Conservation (phyloP, 2,113 vertebrate genomes). For the Tetraodon nigroviridis region DNA sequence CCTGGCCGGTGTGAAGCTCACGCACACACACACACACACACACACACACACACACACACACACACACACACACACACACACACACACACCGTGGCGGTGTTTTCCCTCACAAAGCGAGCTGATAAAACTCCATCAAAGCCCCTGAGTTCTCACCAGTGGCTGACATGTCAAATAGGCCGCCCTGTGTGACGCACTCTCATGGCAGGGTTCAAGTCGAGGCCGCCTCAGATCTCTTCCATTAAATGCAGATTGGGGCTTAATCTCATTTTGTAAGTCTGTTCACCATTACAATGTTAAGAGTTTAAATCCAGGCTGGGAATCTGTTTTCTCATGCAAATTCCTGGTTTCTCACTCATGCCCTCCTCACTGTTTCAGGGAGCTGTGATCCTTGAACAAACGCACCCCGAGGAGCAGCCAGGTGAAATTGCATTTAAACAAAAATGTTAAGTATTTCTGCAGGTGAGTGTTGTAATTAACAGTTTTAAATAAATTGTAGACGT, state of each 20-base stretch:
- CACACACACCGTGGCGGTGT: conserved; percentile 26
- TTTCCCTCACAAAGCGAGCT: conserved; percentile 64
- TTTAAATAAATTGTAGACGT: neutral
- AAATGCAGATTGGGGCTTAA: conserved; percentile 73
- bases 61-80: conserved; percentile 22
- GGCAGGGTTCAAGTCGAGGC: conserved; percentile 75
- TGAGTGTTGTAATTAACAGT: neutral
- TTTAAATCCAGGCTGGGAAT: conserved; percentile 72
- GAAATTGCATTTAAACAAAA: neutral
- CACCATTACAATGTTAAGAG: conserved; percentile 76
- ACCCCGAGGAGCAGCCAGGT: conserved; percentile 18
- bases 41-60: conserved; percentile 27
- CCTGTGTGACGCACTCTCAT: conserved; percentile 74
- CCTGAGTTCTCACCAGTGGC: conserved; percentile 65
- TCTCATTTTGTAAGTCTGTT: conserved; percentile 73
- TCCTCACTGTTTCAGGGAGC: conserved; percentile 46
- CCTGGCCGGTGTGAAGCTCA: conserved; percentile 18
- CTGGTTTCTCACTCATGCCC: conserved; percentile 41
- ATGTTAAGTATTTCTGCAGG: neutral
- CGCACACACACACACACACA: conserved; percentile 21
- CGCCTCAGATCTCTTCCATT: conserved; percentile 69
- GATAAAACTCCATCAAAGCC: conserved; percentile 73
- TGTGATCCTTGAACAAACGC: conserved; percentile 66
- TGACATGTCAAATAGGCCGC: conserved; percentile 71
- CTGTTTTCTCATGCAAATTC: conserved; percentile 71